These are phyloP conservation scores for Pachydiplax longipennis DNA, from an alignment of 2,888 invertebrate genomes.

Conservation along the genomic window DNA sequence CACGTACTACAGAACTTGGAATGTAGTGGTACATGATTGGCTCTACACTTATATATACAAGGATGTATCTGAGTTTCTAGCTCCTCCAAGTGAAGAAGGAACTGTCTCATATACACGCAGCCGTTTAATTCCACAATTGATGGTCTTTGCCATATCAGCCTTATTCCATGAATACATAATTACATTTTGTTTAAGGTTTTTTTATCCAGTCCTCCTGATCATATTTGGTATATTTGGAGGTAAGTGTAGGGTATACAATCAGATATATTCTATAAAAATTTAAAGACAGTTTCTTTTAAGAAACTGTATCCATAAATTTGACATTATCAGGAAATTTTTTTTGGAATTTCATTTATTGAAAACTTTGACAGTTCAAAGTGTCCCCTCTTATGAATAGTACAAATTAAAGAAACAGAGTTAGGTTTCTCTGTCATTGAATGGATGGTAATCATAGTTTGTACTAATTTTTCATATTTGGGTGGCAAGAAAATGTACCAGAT, in stretches of 20 bases:
- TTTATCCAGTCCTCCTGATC: slow-evolving; percentile 84
- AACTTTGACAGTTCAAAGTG: no score
- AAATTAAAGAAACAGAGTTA: no score
- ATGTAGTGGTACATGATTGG: slow-evolving; percentile 94
- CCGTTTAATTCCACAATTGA: slow-evolving; percentile 64
- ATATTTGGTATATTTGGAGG: slow-evolving; percentile 76
- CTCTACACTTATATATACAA: slow-evolving; percentile 84
- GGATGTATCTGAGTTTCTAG: slow-evolving; percentile 58
- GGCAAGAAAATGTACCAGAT: no score
- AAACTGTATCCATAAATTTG: not conserved
- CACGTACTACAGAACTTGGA: slow-evolving; percentile 92
- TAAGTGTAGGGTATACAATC: slow-evolving; percentile 27
- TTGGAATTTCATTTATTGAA: no score
- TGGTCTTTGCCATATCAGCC: slow-evolving; percentile 82
- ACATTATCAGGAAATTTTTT: no score
- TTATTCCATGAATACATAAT: slow-evolving; percentile 89
- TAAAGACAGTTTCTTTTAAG: no score
- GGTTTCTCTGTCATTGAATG: no score
- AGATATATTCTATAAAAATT: no score
- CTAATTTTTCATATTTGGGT: no score
- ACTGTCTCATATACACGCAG: slow-evolving; percentile 52
- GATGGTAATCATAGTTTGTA: no score
- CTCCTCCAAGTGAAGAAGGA: slow-evolving; percentile 54
- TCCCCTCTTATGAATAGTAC: no score
- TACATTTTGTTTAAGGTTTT: slow-evolving; percentile 79